A percentile compares a stretch with the other conserved stretches of the same genome.
phyloP scores from a whole-genome alignment of 2,888 invertebrate species.

The Latrodectus elegans region DNA sequence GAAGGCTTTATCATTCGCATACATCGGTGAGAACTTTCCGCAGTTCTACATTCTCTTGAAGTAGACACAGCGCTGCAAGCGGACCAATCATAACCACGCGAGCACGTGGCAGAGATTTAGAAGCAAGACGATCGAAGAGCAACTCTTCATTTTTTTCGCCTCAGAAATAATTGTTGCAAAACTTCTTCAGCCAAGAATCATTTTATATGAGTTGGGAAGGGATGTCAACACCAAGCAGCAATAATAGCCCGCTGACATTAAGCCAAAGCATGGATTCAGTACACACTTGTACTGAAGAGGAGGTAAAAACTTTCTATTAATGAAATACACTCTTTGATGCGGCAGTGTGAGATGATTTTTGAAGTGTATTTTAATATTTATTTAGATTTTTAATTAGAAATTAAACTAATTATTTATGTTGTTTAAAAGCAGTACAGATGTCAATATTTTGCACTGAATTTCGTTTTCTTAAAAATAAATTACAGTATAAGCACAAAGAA shows the following conservation, averaged over 20 bases:
- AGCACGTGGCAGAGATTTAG: slow-evolving; percentile 50
- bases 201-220: slow-evolving; percentile 65
- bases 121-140: neutral
- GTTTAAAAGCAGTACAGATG: too few relatives aligned
- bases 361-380: too few relatives aligned
- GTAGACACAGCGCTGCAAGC: slow-evolving; percentile 47
- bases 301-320: slow-evolving; percentile 31
- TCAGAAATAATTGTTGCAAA: slow-evolving; percentile 26
- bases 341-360: neutral
- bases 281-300: slow-evolving; percentile 65
- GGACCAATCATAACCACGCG: slow-evolving; percentile 21
- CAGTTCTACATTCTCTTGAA: slow-evolving; percentile 46
- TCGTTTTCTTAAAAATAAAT: too few relatives aligned
- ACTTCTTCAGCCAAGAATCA: slow-evolving; percentile 12
- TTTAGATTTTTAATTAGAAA: neutral
- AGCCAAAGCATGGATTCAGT: slow-evolving; percentile 69
- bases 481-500: too few relatives aligned
- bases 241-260: slow-evolving; percentile 65
- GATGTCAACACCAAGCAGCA: slow-evolving; percentile 66
- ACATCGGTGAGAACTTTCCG: slow-evolving; percentile 47
- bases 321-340: neutral
- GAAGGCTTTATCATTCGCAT: slow-evolving; percentile 61
- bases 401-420: neutral
- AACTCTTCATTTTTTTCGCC: neutral
- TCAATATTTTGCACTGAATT: too few relatives aligned